Conservation (phyloP, 2,797 vertebrate genomes). For the Pseudochromis fuscus region DNA sequence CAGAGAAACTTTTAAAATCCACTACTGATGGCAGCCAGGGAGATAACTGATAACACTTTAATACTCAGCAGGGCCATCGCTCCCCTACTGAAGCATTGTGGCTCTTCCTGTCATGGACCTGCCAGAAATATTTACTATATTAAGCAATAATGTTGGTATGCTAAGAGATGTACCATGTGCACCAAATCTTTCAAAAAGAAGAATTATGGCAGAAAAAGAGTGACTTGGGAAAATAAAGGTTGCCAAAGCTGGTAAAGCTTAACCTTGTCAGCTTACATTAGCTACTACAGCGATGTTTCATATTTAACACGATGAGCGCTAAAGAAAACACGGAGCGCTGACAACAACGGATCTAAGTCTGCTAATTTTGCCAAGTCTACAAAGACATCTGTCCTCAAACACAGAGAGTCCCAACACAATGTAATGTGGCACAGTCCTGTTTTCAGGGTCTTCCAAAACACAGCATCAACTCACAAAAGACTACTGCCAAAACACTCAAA, state of each 20-base stretch:
- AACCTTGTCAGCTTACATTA: constrained; percentile 43
- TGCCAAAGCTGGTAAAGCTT: constrained; percentile 3
- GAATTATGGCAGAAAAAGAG: constrained; percentile 8
- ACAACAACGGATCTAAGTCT: constrained; percentile 39
- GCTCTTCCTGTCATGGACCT: neutral
- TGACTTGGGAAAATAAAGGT: constrained; percentile 7
- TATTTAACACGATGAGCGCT: constrained; percentile 44
- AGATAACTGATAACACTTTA: constrained; percentile 5
- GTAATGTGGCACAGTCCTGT: neutral
- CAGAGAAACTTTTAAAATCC: constrained; percentile 25
- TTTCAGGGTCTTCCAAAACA: constrained; percentile 3
- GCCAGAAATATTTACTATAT: neutral
- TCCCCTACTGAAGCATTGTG: neutral
- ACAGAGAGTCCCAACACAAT: neutral
- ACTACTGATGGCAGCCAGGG: constrained; percentile 12
- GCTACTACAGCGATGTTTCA: constrained; percentile 26
- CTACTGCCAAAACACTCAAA: neutral
- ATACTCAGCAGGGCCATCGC: neutral
- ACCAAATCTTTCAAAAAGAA: neutral
- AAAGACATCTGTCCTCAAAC: constrained; percentile 23
- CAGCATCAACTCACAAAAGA: neutral
- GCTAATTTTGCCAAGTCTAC: constrained; percentile 22
- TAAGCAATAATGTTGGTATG: too few relatives aligned
- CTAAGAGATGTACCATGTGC: too few relatives aligned
- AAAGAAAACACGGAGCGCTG: constrained; percentile 31